These are phyloP conservation scores for Amphipoea oculea DNA, from an alignment of 2,888 invertebrate species.

Conservation along the genomic window DNA sequence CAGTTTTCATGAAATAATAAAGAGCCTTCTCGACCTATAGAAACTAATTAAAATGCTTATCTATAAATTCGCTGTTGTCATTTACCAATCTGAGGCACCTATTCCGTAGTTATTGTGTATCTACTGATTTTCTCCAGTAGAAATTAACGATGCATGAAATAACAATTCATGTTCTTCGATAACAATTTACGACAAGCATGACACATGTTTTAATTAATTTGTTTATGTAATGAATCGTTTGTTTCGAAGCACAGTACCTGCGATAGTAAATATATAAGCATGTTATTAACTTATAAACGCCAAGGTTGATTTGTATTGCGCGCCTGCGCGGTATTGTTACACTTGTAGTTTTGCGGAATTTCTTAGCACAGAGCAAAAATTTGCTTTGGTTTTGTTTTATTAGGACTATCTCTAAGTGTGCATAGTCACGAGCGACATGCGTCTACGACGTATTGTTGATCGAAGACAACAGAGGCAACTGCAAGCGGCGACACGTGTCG, in stretches of 20 bases:
- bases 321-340: background rate
- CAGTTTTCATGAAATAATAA: background rate
- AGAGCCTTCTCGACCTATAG: background rate
- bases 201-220: conserved; percentile 49
- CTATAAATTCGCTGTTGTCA: background rate
- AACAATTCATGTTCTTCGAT: conserved; percentile 41
- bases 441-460: no score
- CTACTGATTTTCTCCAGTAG: conserved; percentile 33
- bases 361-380: background rate
- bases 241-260: conserved; percentile 20
- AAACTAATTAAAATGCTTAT: conserved; percentile 41
- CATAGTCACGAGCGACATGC: no score
- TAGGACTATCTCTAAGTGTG: background rate
- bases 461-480: no score
- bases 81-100: background rate
- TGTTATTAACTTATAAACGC: background rate
- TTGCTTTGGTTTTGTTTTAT: background rate
- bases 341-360: conserved; percentile 1
- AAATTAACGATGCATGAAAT: conserved; percentile 41
- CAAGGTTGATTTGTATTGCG: background rate
- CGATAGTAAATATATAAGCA: background rate
- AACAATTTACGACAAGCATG: conserved; percentile 35
- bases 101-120: background rate
- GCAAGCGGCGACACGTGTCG: no score
- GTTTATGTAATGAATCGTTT: conserved; percentile 44